phyloP scores from a whole-genome alignment of 2,113 vertebrate species.

The Ariopsis seemanni region DNA sequence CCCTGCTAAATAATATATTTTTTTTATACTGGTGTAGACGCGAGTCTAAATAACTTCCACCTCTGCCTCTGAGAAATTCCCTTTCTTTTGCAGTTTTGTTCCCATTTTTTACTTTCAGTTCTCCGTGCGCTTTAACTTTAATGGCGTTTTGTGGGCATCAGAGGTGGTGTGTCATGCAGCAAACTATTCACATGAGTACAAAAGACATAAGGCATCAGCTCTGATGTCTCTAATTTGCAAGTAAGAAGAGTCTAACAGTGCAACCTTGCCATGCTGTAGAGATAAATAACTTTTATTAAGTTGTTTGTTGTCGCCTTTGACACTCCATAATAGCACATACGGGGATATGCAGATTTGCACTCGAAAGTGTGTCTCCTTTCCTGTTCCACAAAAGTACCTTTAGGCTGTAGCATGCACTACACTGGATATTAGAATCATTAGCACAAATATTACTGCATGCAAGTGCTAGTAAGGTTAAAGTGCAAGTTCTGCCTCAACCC shows the following conservation, averaged over 20 bases:
- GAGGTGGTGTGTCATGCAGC: background rate
- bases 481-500: conserved; percentile 15
- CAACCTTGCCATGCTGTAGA: background rate
- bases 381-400: conserved; percentile 10
- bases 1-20: background rate
- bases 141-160: background rate
- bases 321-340: background rate
- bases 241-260: background rate
- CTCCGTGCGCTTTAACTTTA: background rate
- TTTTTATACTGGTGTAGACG: background rate
- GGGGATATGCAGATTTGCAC: background rate
- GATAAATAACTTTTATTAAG: background rate
- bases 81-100: background rate
- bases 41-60: background rate
- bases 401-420: background rate
- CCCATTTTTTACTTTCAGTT: background rate
- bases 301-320: background rate
- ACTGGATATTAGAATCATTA: conserved; percentile 5
- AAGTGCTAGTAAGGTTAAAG: conserved; percentile 26
- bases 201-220: no score
- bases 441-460: background rate
- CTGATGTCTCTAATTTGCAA: background rate
- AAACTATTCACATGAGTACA: no score
- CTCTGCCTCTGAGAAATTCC: background rate
- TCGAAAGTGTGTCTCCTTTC: background rate